These are phyloP conservation scores for Avahi laniger DNA, from an alignment of 2,797 vertebrate genomes.

Conservation along the genomic window DNA sequence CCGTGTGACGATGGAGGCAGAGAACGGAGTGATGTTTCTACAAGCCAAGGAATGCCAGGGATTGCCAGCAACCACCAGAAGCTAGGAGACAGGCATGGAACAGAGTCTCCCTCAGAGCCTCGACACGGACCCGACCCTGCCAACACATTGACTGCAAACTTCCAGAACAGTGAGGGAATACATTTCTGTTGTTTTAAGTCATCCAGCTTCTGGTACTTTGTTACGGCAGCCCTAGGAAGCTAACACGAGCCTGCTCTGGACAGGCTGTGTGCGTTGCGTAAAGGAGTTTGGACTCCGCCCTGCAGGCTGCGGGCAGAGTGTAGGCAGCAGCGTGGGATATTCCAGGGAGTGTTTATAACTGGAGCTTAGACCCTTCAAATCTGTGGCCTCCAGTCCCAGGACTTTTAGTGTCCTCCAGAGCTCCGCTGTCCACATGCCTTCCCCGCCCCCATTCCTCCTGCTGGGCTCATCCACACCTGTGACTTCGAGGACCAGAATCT, in stretches of 20 bases:
- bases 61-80: not conserved
- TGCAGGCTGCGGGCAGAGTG: not conserved
- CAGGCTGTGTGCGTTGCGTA: fast-evolving
- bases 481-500: not conserved
- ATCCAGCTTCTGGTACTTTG: not conserved
- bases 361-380: not conserved
- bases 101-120: not conserved
- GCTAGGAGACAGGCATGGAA: not conserved
- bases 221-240: not conserved
- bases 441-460: not conserved
- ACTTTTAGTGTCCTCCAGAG: not conserved
- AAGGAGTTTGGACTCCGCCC: not conserved
- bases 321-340: not conserved
- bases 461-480: not conserved
- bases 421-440: not conserved
- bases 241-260: not conserved
- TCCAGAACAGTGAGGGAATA: not conserved
- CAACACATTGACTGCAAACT: not conserved
- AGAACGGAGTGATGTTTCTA: not conserved
- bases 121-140: too few relatives aligned
- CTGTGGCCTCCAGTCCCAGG: not conserved
- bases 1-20: not conserved
- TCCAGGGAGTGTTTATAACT: not conserved
- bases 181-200: too few relatives aligned
- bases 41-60: not conserved